A percentile compares a stretch with the other conserved stretches of the same genome.
Conservation (phyloP, 92 coral and sea anemone genomes). For the Palythoa grandiflora region DNA sequence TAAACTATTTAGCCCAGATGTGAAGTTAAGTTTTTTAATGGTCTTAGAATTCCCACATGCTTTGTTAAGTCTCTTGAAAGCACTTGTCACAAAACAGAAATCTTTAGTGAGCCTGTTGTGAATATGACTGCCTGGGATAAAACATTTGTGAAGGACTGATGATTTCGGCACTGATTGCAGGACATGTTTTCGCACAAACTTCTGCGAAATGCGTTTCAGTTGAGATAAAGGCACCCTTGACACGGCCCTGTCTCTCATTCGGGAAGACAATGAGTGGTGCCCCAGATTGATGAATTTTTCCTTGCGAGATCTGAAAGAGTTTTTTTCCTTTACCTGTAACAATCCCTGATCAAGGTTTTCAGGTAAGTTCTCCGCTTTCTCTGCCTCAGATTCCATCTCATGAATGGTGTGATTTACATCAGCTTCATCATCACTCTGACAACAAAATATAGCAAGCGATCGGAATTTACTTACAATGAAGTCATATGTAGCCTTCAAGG, state of each 20-base stretch:
- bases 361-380: slow-evolving; percentile 4
- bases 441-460: slow-evolving; percentile 29
- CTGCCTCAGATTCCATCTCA: slow-evolving; percentile 7
- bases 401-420: neutral
- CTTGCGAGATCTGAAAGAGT: slow-evolving; percentile 11
- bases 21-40: no score
- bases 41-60: no score
- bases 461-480: slow-evolving; percentile 21
- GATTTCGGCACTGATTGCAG: no score
- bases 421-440: slow-evolving; percentile 31
- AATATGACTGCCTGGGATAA: no score
- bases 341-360: slow-evolving; percentile 4
- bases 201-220: no score
- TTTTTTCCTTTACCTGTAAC: slow-evolving; percentile 18
- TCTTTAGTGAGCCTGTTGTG: no score
- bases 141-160: no score
- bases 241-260: slow-evolving; percentile 20
- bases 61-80: no score
- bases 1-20: no score
- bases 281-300: slow-evolving; percentile 7
- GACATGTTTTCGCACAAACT: no score
- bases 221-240: neutral
- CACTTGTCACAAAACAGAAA: no score
- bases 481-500: slow-evolving; percentile 35
- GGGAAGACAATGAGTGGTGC: neutral